Evolutionary conservation across 2,888 invertebrate genomes (phyloP), one percentile per base, ranked within the genome.

Genomic region (Nomada goodeniana): DNA sequence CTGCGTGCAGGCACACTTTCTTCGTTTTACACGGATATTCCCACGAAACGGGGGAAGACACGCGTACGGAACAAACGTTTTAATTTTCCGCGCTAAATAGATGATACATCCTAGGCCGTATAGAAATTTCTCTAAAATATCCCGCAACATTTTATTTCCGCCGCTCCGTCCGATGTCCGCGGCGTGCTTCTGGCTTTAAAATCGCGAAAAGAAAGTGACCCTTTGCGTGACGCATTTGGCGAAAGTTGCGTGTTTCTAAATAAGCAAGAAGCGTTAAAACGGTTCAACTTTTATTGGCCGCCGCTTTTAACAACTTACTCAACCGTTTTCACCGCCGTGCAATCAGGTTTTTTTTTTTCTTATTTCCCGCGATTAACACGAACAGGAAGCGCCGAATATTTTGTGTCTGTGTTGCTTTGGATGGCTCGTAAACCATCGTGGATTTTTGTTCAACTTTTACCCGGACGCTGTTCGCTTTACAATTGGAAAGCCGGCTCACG

Each of bases 201-300:
- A 44, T 11, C 59, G 60, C 36, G 60, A 72, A 80, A 81, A 77
- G 82, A 81, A 82, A 77, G 81, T 74, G 71, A 65, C 63, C 68
- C 78, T 78, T 69, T 53, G 52, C 71, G 63, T 65, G 82, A 77
- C 59, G 70, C 60, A 60, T 74, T 68, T 60, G 80, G 86, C 83
- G 86, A 86, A 86, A 86, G 85, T 86, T 57, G 59, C 52, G 18
- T 59, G 65, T 69, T 10, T 26, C 64, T 42, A 57, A 53, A 73
- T 50, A 73, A 53, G 52, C 59, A 52, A 57, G 73, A 57, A 73
- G 23, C 70, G 71, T 57, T 60, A 26, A 69, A 76, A 55, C 60
- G 63, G 70, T 57, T 70, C 71, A 26, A 65, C 55, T 68, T 69
- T 70, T 64, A 57, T 63, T 59, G 61, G 36, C 42, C 23, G 15